A percentile compares a stretch with the other conserved stretches of the same genome.
Conservation (phyloP, 2,113 vertebrate species). For the Blennius ocellaris region DNA sequence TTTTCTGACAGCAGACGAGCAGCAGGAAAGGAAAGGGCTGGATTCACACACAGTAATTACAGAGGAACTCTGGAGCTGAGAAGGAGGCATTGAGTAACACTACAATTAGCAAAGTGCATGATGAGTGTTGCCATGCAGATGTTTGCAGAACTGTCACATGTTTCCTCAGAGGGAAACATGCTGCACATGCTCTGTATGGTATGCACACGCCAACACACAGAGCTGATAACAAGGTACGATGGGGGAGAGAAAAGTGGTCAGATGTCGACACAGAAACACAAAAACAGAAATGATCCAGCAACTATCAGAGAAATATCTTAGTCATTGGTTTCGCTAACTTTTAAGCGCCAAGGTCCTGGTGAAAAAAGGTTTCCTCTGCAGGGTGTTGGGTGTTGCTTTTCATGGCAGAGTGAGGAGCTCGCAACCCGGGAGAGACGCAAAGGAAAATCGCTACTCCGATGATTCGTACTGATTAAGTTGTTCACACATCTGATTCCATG, state of each 20-base stretch:
- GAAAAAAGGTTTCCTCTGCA: no score
- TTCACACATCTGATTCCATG: no score
- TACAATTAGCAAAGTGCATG: conserved; percentile 42
- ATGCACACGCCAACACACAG: conserved; percentile 7
- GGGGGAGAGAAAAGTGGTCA: background rate
- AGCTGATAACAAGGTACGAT: background rate
- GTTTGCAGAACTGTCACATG: conserved; percentile 28
- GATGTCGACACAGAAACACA: background rate
- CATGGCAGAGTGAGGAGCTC: no score
- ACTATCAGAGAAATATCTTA: background rate
- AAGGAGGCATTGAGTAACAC: conserved; percentile 29
- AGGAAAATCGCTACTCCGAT: no score
- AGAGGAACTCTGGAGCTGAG: background rate
- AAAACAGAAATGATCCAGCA: background rate
- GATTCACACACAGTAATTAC: conserved; percentile 11
- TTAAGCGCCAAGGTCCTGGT: no score
- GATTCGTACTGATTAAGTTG: no score
- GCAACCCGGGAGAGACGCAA: no score
- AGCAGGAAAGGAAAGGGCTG: background rate
- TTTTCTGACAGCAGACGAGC: background rate
- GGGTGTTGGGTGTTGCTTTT: no score
- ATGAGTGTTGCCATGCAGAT: conserved; percentile 21
- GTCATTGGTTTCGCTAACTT: no score
- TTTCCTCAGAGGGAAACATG: conserved; percentile 22
- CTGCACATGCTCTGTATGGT: background rate